A percentile compares a stretch with the other conserved stretches of the same genome.
These are phyloP conservation scores for Eudemis profundana DNA, from an alignment of 2,888 invertebrate genomes.

Conservation along the genomic window DNA sequence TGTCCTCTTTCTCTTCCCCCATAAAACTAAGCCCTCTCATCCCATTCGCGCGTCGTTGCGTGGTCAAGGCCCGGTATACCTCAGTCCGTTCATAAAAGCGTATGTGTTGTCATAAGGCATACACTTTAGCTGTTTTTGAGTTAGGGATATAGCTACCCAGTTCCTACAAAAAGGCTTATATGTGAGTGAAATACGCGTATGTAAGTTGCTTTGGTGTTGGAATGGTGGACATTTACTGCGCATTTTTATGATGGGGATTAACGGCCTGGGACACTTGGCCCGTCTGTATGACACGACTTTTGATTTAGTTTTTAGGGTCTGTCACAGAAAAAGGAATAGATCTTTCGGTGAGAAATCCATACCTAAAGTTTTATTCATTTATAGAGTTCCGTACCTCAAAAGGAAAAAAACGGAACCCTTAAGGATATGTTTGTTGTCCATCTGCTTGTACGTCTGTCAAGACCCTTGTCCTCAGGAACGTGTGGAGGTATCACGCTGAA, in stretches of 20 bases:
- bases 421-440: too few relatives aligned
- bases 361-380: not conserved
- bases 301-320: constrained; percentile 30
- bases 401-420: too few relatives aligned
- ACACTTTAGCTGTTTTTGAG: not conserved
- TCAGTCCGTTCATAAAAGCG: not conserved
- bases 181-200: not conserved
- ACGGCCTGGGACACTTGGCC: constrained; percentile 9
- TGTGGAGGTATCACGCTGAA: too few relatives aligned
- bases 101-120: not conserved
- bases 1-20: constrained; percentile 17
- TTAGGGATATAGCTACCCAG: not conserved
- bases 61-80: constrained; percentile 28
- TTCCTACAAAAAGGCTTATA: not conserved
- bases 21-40: constrained; percentile 36
- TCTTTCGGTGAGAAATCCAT: not conserved
- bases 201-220: constrained; percentile 5
- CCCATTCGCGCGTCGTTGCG: constrained; percentile 36
- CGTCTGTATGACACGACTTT: constrained; percentile 26
- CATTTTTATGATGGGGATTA: constrained; percentile 39
- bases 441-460: too few relatives aligned
- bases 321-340: not conserved
- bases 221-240: constrained; percentile 20
- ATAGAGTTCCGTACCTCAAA: too few relatives aligned
- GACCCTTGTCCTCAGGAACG: too few relatives aligned